Conservation (phyloP, 2,113 vertebrate species). For the Zeus faber region DNA sequence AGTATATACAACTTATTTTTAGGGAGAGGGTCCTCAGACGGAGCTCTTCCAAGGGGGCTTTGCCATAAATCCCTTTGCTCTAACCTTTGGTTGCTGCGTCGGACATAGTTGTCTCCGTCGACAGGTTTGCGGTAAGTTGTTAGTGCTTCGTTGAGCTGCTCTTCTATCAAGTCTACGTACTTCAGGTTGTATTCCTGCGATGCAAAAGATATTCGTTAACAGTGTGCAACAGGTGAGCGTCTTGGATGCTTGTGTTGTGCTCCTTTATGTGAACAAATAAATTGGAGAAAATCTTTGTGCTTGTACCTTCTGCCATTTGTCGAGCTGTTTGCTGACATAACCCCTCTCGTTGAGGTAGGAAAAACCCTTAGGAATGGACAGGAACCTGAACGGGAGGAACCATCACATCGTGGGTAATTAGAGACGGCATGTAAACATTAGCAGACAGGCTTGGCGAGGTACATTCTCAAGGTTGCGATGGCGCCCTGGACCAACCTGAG, state of each 20-base stretch:
- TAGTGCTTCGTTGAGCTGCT: constrained; percentile 96
- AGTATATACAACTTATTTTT: too few relatives aligned
- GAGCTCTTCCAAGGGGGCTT: too few relatives aligned
- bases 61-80: background rate
- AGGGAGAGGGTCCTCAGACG: too few relatives aligned
- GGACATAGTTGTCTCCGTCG: constrained; percentile 97
- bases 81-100: constrained; percentile 96
- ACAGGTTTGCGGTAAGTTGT: constrained; percentile 96
- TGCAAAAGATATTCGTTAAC: background rate
- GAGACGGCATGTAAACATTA: background rate
- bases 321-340: constrained; percentile 94
- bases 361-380: constrained; percentile 98
- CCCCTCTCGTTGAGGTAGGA: constrained; percentile 97
- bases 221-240: too few relatives aligned
- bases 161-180: constrained; percentile 95
- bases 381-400: constrained; percentile 80
- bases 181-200: constrained; percentile 94
- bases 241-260: too few relatives aligned
- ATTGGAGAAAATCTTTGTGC: too few relatives aligned
- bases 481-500: constrained; percentile 77
- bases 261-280: too few relatives aligned
- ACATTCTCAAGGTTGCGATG: background rate
- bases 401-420: background rate
- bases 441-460: background rate
- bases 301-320: constrained; percentile 99